These are phyloP conservation scores for Lampris megalopsis DNA, from an alignment of 2,113 vertebrate species.

Conservation along the genomic window DNA sequence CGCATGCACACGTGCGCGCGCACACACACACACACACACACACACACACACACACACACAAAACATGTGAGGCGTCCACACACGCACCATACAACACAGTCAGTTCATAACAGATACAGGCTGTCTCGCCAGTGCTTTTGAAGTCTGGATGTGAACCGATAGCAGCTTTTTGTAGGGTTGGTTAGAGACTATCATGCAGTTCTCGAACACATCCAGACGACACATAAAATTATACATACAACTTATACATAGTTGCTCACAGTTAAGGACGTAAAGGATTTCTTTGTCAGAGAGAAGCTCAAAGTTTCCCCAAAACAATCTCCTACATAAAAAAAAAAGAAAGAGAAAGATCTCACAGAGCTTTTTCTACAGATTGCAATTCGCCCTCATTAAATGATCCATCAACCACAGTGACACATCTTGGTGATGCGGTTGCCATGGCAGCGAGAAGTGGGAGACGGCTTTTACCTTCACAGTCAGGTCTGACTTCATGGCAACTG, in stretches of 20 bases:
- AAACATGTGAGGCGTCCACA: too few relatives aligned
- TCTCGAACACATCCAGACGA: too few relatives aligned
- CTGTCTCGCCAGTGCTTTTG: too few relatives aligned
- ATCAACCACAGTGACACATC: conserved; percentile 53
- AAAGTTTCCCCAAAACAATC: conserved; percentile 19
- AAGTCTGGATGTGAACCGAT: too few relatives aligned
- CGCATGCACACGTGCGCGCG: too few relatives aligned
- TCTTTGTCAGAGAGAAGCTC: neutral
- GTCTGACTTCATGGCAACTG: conserved; percentile 78
- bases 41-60: too few relatives aligned
- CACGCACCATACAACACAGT: too few relatives aligned
- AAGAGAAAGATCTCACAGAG: conserved; percentile 22
- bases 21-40: too few relatives aligned
- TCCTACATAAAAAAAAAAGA: conserved; percentile 31
- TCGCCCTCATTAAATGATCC: conserved; percentile 62
- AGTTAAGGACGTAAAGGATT: neutral
- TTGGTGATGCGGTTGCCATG: conserved; percentile 62
- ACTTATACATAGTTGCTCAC: neutral
- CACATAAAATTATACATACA: too few relatives aligned
- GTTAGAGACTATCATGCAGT: too few relatives aligned
- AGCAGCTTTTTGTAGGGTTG: too few relatives aligned
- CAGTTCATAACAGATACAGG: too few relatives aligned
- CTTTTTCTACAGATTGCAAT: conserved; percentile 44
- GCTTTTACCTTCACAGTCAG: conserved; percentile 71
- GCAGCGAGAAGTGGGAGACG: conserved; percentile 49